Percentiles rank a stretch among this genome's conserved stretches.
Evolutionary conservation across 2,113 vertebrate genomes (phyloP).

Genomic region (Ardeotis arabs): DNA sequence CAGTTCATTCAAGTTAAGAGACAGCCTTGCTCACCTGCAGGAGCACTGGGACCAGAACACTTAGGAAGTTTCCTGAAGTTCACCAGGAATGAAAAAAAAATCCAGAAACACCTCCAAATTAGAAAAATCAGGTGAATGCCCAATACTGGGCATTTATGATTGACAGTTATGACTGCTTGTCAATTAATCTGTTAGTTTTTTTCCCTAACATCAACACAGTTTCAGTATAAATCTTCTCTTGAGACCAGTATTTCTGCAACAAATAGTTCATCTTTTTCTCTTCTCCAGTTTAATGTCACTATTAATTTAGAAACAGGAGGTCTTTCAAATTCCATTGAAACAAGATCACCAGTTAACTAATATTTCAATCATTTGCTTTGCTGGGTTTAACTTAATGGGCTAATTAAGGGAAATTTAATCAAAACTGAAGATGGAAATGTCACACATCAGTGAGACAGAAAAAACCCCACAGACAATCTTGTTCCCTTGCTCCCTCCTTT

Average conservation of each 20-base stretch:
- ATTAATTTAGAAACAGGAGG: constrained; percentile 49
- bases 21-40: neutral
- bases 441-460: constrained; percentile 31
- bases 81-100: neutral
- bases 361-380: constrained; percentile 53
- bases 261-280: constrained; percentile 41
- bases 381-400: constrained; percentile 51
- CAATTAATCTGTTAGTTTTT: neutral
- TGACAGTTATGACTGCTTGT: neutral
- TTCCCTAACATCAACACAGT: neutral
- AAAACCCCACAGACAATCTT: neutral
- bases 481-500: neutral
- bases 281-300: constrained; percentile 42
- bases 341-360: constrained; percentile 48
- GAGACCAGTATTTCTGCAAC: constrained; percentile 33
- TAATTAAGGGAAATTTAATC: constrained; percentile 64
- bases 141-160: neutral
- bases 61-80: neutral
- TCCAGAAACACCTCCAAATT: neutral
- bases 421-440: constrained; percentile 55
- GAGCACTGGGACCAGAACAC: neutral
- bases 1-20: neutral
- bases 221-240: neutral
- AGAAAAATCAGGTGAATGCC: neutral
- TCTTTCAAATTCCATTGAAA: constrained; percentile 56